Percentiles rank a stretch among this genome's conserved stretches.
These are phyloP conservation scores for Charanyca ferruginea DNA, from an alignment of 2,888 invertebrate species.

Conservation along the genomic window DNA sequence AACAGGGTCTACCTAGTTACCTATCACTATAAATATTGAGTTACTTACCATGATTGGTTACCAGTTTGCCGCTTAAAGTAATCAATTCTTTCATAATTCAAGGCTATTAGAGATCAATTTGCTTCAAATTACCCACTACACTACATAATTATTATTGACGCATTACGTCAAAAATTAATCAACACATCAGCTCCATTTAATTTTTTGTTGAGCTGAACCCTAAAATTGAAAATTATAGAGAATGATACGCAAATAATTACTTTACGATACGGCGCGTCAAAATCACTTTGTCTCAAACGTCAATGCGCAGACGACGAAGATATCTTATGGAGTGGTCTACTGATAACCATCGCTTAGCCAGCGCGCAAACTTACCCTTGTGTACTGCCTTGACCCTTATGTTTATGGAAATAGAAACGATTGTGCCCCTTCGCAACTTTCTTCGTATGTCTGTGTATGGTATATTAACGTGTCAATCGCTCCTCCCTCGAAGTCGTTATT, in stretches of 20 bases:
- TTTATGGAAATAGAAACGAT: slow-evolving; percentile 41
- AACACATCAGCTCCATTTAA: slow-evolving; percentile 55
- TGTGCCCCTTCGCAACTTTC: slow-evolving; percentile 44
- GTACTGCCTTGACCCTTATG: slow-evolving; percentile 45
- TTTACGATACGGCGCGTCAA: slow-evolving; percentile 82
- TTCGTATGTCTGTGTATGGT: slow-evolving; percentile 67
- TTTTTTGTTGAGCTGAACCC: slow-evolving; percentile 59
- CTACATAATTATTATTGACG: slow-evolving; percentile 55
- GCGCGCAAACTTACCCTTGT: slow-evolving; percentile 68
- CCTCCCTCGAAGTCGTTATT: slow-evolving; percentile 84
- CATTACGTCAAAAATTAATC: slow-evolving; percentile 62
- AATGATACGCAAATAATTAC: slow-evolving; percentile 86
- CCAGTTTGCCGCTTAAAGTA: slow-evolving; percentile 23
- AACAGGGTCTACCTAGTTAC: no score
- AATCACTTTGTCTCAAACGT: slow-evolving; percentile 86
- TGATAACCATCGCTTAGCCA: slow-evolving; percentile 80
- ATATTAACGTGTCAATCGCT: slow-evolving; percentile 89
- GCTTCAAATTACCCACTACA: slow-evolving; percentile 53
- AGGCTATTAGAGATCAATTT: slow-evolving; percentile 46
- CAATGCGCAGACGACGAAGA: slow-evolving; percentile 75
- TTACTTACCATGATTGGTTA: slow-evolving; percentile 15
- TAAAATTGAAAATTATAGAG: slow-evolving; percentile 67
- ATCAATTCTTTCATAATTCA: slow-evolving; percentile 37
- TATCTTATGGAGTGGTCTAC: slow-evolving; percentile 77
- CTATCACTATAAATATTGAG: slow-evolving; percentile 42